Evolutionary conservation across 2,113 vertebrate species (phyloP).

Genomic region (Sylvilagus bachmani): DNA sequence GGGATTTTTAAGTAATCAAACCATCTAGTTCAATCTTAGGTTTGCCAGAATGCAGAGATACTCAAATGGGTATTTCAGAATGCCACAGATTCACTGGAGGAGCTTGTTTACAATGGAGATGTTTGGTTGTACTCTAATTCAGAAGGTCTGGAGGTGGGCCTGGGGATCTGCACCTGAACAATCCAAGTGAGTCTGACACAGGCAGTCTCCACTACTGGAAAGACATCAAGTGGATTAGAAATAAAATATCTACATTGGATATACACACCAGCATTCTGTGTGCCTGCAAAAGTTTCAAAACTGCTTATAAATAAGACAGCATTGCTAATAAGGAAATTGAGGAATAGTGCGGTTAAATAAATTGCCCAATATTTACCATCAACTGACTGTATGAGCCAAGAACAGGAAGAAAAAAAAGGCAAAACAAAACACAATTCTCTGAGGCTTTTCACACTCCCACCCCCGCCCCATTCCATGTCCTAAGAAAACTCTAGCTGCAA

Average conservation of each 20-base stretch:
- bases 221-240: conserved; percentile 51
- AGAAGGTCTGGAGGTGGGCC: neutral
- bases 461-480: conserved; percentile 52
- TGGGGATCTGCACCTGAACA: neutral
- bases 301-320: conserved; percentile 76
- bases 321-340: conserved; percentile 81
- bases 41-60: conserved; percentile 44
- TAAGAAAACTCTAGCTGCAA: conserved; percentile 77
- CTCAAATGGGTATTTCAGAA: neutral
- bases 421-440: conserved; percentile 77
- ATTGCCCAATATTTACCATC: conserved; percentile 82
- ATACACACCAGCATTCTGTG: conserved; percentile 14
- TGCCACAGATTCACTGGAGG: neutral
- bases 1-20: conserved; percentile 70
- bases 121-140: neutral
- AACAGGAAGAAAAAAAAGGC: neutral
- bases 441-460: conserved; percentile 61
- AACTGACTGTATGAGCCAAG: conserved; percentile 71
- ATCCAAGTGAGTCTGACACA: conserved; percentile 2
- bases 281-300: conserved; percentile 72
- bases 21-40: neutral
- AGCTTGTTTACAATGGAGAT: conserved; percentile 25
- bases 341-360: conserved; percentile 78
- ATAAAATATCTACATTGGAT: neutral
- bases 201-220: neutral